phyloP scores from a whole-genome alignment of 2,797 vertebrate genomes.

The Leptodactylus fallax region DNA sequence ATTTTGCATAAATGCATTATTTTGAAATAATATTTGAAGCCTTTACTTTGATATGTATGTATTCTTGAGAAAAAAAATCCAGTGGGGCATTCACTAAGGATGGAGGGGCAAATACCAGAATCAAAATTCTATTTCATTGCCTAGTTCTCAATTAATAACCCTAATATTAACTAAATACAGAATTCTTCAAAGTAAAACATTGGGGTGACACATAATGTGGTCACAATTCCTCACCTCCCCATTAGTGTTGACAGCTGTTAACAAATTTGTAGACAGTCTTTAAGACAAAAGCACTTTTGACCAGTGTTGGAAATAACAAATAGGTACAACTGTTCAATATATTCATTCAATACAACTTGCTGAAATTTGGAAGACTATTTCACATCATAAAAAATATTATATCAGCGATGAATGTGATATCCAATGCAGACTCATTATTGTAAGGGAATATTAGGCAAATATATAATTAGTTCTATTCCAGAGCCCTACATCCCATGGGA shows the following conservation, averaged over 20 bases:
- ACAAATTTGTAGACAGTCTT: neutral
- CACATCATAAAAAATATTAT: neutral
- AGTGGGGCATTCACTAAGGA: neutral
- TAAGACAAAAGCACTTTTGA: neutral
- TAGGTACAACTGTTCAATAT: neutral
- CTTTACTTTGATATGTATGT: no score
- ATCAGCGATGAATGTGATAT: neutral
- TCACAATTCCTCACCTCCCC: neutral
- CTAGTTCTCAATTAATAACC: neutral
- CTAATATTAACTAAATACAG: neutral
- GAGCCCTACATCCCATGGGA: conserved; percentile 26
- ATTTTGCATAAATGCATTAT: no score
- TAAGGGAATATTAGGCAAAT: conserved; percentile 29
- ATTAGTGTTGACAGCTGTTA: neutral
- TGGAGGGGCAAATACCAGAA: no score
- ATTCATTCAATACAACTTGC: neutral
- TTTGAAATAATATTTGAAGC: no score
- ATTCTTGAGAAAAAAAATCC: no score
- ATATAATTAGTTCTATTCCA: neutral
- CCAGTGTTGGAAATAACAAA: neutral
- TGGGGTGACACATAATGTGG: neutral
- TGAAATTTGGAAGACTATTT: neutral
- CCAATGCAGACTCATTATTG: neutral
- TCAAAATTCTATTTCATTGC: neutral
- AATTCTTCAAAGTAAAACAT: neutral